Percentiles rank a stretch among this genome's conserved stretches.
phyloP scores from a whole-genome alignment of 2,888 invertebrate species.

The Diaphora mendica region DNA sequence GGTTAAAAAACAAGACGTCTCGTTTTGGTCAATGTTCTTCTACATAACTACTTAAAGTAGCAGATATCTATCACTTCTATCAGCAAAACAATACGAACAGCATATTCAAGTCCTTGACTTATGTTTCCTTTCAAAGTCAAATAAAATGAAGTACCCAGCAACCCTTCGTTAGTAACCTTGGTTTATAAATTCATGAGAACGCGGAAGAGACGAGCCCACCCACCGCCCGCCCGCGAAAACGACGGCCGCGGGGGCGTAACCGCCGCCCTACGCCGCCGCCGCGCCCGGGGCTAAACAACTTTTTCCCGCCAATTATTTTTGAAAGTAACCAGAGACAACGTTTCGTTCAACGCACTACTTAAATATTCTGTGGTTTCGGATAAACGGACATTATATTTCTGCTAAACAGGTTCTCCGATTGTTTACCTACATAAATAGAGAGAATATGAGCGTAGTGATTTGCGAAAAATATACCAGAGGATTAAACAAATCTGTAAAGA shows the following conservation, averaged over 20 bases:
- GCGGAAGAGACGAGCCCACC: conserved; percentile 78
- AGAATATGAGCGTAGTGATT: background rate
- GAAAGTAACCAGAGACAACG: conserved; percentile 17
- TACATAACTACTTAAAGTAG: background rate
- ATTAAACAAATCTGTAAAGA: no score
- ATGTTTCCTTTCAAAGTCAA: conserved; percentile 5
- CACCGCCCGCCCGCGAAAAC: conserved; percentile 80
- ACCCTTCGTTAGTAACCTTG: conserved; percentile 32
- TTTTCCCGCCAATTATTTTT: conserved; percentile 70
- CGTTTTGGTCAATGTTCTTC: background rate
- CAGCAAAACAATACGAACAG: background rate
- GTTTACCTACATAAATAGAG: background rate
- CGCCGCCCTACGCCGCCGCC: conserved; percentile 81
- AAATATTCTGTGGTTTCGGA: background rate
- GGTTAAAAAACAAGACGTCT: background rate
- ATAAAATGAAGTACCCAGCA: conserved; percentile 16
- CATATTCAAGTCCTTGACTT: conserved; percentile 5
- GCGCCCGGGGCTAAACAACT: conserved; percentile 64
- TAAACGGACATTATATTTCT: background rate
- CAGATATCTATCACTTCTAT: background rate
- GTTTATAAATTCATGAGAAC: conserved; percentile 68
- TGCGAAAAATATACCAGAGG: background rate
- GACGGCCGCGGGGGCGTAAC: conserved; percentile 81
- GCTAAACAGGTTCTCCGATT: background rate
- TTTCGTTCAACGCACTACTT: background rate